Evolutionary conservation across 2,888 invertebrate genomes (phyloP).

Genomic region (Neuroscelio doddi): DNA sequence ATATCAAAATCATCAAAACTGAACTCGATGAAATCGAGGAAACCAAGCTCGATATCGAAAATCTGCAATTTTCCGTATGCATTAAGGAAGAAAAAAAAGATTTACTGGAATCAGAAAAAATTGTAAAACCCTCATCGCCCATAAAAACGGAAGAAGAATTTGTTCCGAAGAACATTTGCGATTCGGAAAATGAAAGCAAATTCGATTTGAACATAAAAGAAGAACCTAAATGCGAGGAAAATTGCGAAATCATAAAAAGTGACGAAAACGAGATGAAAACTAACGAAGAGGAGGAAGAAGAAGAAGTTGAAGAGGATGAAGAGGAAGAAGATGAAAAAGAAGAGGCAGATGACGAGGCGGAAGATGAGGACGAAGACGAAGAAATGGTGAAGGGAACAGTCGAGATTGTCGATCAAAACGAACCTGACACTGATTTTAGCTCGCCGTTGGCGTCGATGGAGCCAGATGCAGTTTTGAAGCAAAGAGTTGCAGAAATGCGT

Average conservation of each 20-base stretch:
- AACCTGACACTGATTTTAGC: slow-evolving; percentile 71
- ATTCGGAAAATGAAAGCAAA: too few species aligned
- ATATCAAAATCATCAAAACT: slow-evolving; percentile 42
- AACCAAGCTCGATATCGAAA: neutral
- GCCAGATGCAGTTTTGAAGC: slow-evolving; percentile 71
- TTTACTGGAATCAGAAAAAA: too few species aligned
- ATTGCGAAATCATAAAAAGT: too few species aligned
- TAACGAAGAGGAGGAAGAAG: too few species aligned
- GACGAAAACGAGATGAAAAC: too few species aligned
- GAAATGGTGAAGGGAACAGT: slow-evolving; percentile 63
- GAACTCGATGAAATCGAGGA: slow-evolving; percentile 1
- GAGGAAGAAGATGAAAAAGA: neutral
- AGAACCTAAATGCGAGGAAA: too few species aligned
- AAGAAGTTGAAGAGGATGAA: too few species aligned
- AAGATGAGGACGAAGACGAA: slow-evolving; percentile 8
- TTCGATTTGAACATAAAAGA: too few species aligned
- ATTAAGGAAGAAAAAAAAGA: too few species aligned
- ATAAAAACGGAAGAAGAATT: too few species aligned
- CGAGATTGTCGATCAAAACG: slow-evolving; percentile 69
- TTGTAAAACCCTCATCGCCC: too few species aligned
- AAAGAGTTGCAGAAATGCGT: slow-evolving; percentile 72
- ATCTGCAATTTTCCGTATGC: neutral
- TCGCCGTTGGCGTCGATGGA: slow-evolving; percentile 69
- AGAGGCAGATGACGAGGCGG: neutral
- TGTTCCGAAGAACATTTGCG: too few species aligned